These are phyloP conservation scores for Arctopsyche grandis DNA, from an alignment of 1,140 invertebrate species.

Conservation along the genomic window DNA sequence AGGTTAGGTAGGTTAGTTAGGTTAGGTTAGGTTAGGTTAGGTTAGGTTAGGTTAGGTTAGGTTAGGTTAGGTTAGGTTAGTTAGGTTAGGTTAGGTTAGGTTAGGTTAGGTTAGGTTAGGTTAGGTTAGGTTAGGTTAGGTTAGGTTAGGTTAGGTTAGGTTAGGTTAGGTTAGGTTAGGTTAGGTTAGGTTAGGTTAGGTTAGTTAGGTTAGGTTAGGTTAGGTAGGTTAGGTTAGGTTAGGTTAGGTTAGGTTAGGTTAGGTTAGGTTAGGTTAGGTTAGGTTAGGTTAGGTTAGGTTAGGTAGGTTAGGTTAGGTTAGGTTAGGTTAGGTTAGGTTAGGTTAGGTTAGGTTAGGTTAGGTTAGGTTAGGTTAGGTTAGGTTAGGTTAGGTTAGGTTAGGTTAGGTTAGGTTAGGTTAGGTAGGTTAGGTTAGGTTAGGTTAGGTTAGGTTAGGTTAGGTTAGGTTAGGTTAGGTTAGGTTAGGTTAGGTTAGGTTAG, in stretches of 20 bases:
- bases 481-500: slow-evolving; percentile 55
- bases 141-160: slow-evolving; percentile 57
- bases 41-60: slow-evolving; percentile 56
- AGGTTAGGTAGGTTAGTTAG: slow-evolving; percentile 32
- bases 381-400: slow-evolving; percentile 6
- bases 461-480: slow-evolving; percentile 56
- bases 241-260: slow-evolving; percentile 54
- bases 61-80: slow-evolving; percentile 51
- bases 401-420: slow-evolving; percentile 56
- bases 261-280: slow-evolving; percentile 56
- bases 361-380: slow-evolving; percentile 43
- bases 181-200: slow-evolving; percentile 51
- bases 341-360: slow-evolving; percentile 53
- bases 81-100: slow-evolving; percentile 54
- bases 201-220: slow-evolving; percentile 52
- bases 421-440: slow-evolving; percentile 55
- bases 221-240: slow-evolving; percentile 56
- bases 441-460: slow-evolving; percentile 54
- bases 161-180: slow-evolving; percentile 23
- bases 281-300: slow-evolving; percentile 54
- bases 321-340: slow-evolving; percentile 44
- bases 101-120: slow-evolving; percentile 55
- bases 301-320: slow-evolving; percentile 41
- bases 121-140: slow-evolving; percentile 57
- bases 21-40: slow-evolving; percentile 54